These are phyloP conservation scores for Lepidotrigona ventralis DNA, from an alignment of 1,140 invertebrate species.

Conservation along the genomic window DNA sequence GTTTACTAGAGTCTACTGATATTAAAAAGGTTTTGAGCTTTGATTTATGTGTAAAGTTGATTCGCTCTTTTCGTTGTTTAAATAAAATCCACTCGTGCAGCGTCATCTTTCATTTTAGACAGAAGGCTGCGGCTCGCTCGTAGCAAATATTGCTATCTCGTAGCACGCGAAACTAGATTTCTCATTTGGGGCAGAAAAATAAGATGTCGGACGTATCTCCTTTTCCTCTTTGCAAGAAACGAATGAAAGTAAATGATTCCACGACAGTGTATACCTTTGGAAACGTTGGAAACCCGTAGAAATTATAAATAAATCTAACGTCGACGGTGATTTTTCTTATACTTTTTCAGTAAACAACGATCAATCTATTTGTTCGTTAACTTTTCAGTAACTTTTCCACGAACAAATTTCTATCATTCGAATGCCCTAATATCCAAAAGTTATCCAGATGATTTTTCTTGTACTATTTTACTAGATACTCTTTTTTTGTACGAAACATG, in stretches of 20 bases:
- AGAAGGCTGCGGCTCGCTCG: not conserved
- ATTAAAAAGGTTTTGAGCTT: not conserved
- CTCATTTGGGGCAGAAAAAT: conserved; percentile 15
- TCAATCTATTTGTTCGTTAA: not conserved
- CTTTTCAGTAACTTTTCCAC: too few relatives aligned
- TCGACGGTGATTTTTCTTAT: not conserved
- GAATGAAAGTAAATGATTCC: conserved; percentile 18
- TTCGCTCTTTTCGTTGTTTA: conserved; percentile 10
- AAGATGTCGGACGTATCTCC: not conserved
- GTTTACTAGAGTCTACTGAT: not conserved
- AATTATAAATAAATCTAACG: not conserved
- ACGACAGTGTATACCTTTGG: not conserved
- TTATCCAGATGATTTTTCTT: too few relatives aligned
- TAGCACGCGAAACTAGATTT: conserved; percentile 27
- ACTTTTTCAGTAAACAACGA: not conserved
- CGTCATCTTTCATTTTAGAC: conserved; percentile 12
- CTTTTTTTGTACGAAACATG: too few relatives aligned
- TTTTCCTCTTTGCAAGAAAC: conserved; percentile 2
- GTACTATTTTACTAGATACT: too few relatives aligned
- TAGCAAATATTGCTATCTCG: not conserved
- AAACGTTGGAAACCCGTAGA: not conserved
- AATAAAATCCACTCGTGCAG: not conserved
- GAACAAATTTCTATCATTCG: too few relatives aligned
- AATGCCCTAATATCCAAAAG: too few relatives aligned
- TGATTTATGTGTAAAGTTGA: not conserved